Evolutionary conservation across 2,888 invertebrate genomes (phyloP).

Genomic region (Pyrrhia umbra): DNA sequence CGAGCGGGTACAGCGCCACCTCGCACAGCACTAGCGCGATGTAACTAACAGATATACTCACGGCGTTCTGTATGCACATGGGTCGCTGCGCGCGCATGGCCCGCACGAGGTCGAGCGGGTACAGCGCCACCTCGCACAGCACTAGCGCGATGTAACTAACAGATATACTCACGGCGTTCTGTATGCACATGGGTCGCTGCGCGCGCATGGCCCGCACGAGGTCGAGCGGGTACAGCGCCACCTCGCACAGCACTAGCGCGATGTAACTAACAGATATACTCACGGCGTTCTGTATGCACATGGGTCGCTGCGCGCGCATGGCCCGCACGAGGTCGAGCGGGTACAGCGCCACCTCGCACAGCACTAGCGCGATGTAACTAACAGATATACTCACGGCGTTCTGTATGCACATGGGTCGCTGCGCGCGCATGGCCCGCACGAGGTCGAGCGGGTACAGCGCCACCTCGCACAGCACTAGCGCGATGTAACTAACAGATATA

Average conservation of each 20-base stretch:
- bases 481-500: no score
- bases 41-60: conserved; percentile 90
- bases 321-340: conserved; percentile 2
- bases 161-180: conserved; percentile 97
- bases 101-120: conserved; percentile 98
- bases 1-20: background rate
- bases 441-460: no score
- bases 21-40: no score
- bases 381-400: no score
- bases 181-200: conserved; percentile 96
- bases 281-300: conserved; percentile 99
- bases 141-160: conserved; percentile 92
- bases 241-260: conserved; percentile 96
- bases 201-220: background rate
- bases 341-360: background rate
- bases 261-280: conserved; percentile 77
- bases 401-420: no score
- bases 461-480: no score
- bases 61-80: conserved; percentile 99
- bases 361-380: no score
- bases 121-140: conserved; percentile 97
- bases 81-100: conserved; percentile 99
- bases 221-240: conserved; percentile 92
- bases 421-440: no score
- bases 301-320: conserved; percentile 82